Evolutionary conservation across 2,797 vertebrate species (phyloP), one percentile per base, ranked within the genome.

Genomic region (Catamblyrhynchus diadema): DNA sequence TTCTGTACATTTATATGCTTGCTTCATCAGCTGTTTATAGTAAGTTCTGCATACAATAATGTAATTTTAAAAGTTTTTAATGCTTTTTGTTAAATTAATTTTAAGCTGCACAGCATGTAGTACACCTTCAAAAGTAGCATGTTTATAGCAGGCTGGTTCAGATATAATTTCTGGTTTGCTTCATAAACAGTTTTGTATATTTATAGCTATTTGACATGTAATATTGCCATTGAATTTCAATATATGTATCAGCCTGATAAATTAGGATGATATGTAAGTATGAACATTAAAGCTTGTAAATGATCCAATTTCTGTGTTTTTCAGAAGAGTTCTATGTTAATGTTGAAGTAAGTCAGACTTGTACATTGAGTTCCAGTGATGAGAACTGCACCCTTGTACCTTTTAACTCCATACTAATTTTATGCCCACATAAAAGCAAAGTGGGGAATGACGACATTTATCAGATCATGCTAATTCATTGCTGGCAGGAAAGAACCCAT

Each of bases 271-370:
- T 47, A 14, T 90, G 8, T 48, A 90, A 88, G 28, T 87, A 74
- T 21, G 7, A 90, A 70, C 27, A 96, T 90, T 96, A 95, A 96
- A 96, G 70, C 47, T 75, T 84, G 51, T 66, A 77, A 79, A 70
- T 78, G 3, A 86, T 41, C 25, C 9, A 25, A 25, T 51, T 90
- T 79, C 74, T 54, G 6, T 50, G n/a, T 47, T 86, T 72, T 93
- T 51, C 39, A 78, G 27, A 60, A 28, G 11, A 81, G 17, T 12
- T 41, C 24, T 67, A 2, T 30, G 25, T 62, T 62, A 35, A 33
- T 30, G 30, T 16, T 66, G 51, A 84, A 75, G 39, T 4, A 65
- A 85, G 25, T 59, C 54, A 62, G 48, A 80, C 37, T 33, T 41
- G 25, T 17, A 45, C 12, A 15, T 19, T 1, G 10, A 84, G n/a